Base-by-base conservation (phyloP, 1,140 invertebrate species). In the Portunus trituberculatus region DNA sequence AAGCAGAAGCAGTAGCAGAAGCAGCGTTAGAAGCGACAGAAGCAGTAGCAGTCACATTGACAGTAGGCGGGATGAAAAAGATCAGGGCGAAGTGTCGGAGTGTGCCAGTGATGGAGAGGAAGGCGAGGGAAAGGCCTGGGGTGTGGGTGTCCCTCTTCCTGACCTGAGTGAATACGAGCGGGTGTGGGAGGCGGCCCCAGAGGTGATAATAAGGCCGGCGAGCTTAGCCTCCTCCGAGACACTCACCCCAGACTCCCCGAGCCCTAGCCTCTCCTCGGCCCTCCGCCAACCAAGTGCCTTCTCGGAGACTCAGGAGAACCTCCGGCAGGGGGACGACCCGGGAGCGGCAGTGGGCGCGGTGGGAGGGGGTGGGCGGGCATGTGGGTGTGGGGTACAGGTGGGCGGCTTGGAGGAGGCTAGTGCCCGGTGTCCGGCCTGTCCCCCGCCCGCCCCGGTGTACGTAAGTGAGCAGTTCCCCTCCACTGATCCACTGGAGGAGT, bases 381-480 rank as follows among this genome's bases (percentile, higher is more conserved):
- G 94, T 87, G 94, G 94, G 32, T 95, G 94, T 52, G 94, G 94
- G 8, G 94, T 91, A 16, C 20, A 76, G 87, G 93, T 90, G 29
- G 93, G 88, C 25, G 94, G 59, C 7, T 46, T 95, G 94, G 94
- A 95, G 46, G 94, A 95, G 90, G 7, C 89, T 12, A 76, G 93
- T 32, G 94, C 45, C 48, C 67, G 90, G 84, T 95, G 94, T 84
- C 90, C 89, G 16, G 88, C 52, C 46, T 95, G 94, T 28, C 94
- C 94, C 16, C 46, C 89, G 29, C 89, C 83, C 14, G 91, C 94
- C 94, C 67, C 82, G n/a, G 94, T 95, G 76, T 95, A 95, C 90
- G 94, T 95, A 25, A 95, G 94, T 76, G 94, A 95, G 67, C 94
- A 95, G 94, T 95, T 95, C 83, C 94, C 94, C 48, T 95, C 94